Base-by-base conservation (phyloP, 2,797 vertebrate species). In the Geotrypetes seraphini region DNA sequence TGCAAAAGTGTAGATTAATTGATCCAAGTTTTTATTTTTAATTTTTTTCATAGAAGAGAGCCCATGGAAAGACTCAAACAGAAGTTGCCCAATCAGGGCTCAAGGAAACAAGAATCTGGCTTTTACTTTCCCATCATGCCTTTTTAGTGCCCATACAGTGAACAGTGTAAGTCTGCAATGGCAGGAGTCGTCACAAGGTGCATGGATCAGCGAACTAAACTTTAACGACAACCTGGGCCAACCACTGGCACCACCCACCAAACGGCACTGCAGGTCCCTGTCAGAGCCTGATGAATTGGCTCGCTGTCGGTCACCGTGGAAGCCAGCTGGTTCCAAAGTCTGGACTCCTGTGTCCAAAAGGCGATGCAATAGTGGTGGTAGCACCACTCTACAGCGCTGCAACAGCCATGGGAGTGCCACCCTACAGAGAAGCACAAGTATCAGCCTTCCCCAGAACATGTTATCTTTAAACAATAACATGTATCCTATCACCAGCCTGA, bases 301-400 rank as follows among this genome's bases (percentile, higher is more conserved):
- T 4, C 63, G 71, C 25, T 81, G 83, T 42, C 36, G 61, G 2
- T 81, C 80, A 0, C 80, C 71, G 0, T 80, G 83, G 83, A 76
- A 73, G 43, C 83, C 83, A 0, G 55, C 77, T 2, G 39, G 43
- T 41, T 85, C 81, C 25, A 79, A 69, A 54, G 75, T 84, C 10
- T 86, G 83, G 81, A 81, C 80, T 47, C 75, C 71, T 0, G 66
- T 85, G 41, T 76, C 77, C 33, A 85, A 84, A 60, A 71, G 80
- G 36, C 63, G 75, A 7, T 83, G 83, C 41, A 75, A 79, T 35
- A 81, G 81, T 0, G 73, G 83, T 0, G 75, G 80, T 13, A 77
- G 76, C 0, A 36, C 70, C 11, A 76, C 69, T 2, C 38, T 77
- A 45, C 80, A 80, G 31, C 66, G 72, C 43, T 71, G 71, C 50